phyloP scores from a whole-genome alignment of 2,113 vertebrate genomes.

The Struthidea cinerea region DNA sequence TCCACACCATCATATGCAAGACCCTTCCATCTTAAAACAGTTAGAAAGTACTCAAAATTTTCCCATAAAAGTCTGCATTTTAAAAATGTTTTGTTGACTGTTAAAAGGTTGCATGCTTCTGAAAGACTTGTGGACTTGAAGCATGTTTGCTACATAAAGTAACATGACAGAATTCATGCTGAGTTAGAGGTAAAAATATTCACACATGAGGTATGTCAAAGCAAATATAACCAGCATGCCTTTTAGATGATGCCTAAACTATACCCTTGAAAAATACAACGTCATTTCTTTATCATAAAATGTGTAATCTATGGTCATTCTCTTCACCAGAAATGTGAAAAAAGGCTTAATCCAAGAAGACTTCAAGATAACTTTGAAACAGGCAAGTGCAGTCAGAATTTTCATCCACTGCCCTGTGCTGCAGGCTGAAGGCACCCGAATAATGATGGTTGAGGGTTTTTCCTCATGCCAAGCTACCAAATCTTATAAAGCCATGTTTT shows the following conservation, averaged over 20 bases:
- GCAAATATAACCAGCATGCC: neutral
- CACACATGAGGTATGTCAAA: neutral
- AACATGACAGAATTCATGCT: neutral
- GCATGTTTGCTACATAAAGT: neutral
- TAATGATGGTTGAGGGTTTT: neutral
- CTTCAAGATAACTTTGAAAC: slow-evolving; percentile 89
- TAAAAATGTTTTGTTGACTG: neutral
- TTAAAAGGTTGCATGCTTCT: neutral
- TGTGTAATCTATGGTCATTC: slow-evolving; percentile 11
- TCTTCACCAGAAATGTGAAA: slow-evolving; percentile 86
- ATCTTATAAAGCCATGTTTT: neutral
- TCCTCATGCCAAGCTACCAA: neutral
- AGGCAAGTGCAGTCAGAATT: slow-evolving; percentile 70
- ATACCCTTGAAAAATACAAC: neutral
- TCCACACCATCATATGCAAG: neutral
- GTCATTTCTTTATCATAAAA: neutral
- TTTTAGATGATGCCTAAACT: neutral
- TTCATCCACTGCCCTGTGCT: neutral
- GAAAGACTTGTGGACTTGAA: neutral
- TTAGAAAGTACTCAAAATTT: neutral
- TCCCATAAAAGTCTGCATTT: neutral
- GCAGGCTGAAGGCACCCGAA: neutral
- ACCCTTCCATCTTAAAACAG: neutral
- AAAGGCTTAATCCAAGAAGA: slow-evolving; percentile 83
- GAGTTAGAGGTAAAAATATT: neutral